Conservation (phyloP, 2,888 invertebrate genomes). For the Thereva nobilitata region DNA sequence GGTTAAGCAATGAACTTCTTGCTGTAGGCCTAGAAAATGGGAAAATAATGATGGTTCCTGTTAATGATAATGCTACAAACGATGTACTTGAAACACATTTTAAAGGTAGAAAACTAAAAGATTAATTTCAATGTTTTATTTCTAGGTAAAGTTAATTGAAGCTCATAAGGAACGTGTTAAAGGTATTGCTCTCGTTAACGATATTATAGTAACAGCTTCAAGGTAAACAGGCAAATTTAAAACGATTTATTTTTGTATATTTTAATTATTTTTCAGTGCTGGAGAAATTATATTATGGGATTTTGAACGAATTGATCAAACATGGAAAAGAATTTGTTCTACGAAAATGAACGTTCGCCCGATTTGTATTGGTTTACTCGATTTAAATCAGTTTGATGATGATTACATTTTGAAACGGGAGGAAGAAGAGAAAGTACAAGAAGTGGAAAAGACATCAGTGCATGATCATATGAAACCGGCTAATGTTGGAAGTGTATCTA, state of each 20-base stretch:
- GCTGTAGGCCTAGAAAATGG: conserved; percentile 78
- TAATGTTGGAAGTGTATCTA: conserved; percentile 6
- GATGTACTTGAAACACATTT: conserved; percentile 46
- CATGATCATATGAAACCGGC: background rate
- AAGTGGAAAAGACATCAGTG: background rate
- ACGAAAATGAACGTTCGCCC: conserved; percentile 72
- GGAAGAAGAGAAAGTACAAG: background rate
- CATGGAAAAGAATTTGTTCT: conserved; percentile 61
- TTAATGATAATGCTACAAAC: conserved; percentile 58
- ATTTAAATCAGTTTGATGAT: conserved; percentile 51
- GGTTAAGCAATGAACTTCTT: conserved; percentile 67
- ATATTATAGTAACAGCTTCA: conserved; percentile 70
- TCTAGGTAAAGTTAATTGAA: conserved; percentile 52
- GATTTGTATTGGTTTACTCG: conserved; percentile 70
- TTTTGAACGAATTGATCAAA: conserved; percentile 47
- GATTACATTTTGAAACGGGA: conserved; percentile 43
- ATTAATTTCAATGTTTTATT: background rate
- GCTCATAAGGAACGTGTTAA: conserved; percentile 73
- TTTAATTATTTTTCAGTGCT: conserved; percentile 57
- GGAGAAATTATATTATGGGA: conserved; percentile 80
- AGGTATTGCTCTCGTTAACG: conserved; percentile 63
- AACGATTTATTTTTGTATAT: background rate
- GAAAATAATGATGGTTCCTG: conserved; percentile 64
- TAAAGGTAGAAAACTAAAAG: background rate
- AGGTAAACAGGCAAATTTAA: conserved; percentile 54